Evolutionary conservation across 2,797 vertebrate genomes (phyloP).

Genomic region (Amphiprion clarkii): DNA sequence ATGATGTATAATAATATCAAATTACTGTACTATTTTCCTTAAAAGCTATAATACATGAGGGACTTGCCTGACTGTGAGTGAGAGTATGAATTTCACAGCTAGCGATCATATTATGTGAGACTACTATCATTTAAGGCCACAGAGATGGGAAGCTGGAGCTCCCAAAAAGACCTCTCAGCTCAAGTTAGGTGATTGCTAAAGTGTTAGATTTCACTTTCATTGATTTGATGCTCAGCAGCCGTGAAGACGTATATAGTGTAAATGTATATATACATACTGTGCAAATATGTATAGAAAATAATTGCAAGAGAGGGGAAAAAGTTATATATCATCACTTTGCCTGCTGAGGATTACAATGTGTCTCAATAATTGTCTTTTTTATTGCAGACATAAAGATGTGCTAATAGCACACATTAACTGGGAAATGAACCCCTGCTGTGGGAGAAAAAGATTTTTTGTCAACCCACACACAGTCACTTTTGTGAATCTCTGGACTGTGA

Average conservation of each 20-base stretch:
- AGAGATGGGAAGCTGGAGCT: neutral
- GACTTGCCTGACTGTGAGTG: neutral
- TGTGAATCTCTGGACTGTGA: constrained; percentile 12
- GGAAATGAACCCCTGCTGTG: constrained; percentile 41
- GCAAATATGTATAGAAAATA: neutral
- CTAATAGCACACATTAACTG: constrained; percentile 50
- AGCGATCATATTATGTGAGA: neutral
- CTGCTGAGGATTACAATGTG: neutral
- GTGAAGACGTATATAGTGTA: neutral
- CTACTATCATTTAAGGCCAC: no score
- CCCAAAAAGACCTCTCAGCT: neutral
- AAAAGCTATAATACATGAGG: neutral
- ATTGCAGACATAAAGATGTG: constrained; percentile 44
- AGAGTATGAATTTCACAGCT: neutral
- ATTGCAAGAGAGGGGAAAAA: constrained; percentile 7
- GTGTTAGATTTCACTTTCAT: constrained; percentile 2
- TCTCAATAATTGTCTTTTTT: constrained; percentile 45
- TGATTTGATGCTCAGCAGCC: constrained; percentile 4
- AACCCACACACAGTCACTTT: constrained; percentile 4
- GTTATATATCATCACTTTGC: neutral
- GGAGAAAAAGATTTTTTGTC: constrained; percentile 33
- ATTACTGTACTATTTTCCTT: neutral
- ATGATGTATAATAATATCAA: neutral
- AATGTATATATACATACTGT: neutral
- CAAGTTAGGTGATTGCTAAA: neutral